A percentile compares a stretch with the other conserved stretches of the same genome.
Evolutionary conservation across 23 tunicate genomes (phyloP).

Genomic region (Botrylloides violaceus): DNA sequence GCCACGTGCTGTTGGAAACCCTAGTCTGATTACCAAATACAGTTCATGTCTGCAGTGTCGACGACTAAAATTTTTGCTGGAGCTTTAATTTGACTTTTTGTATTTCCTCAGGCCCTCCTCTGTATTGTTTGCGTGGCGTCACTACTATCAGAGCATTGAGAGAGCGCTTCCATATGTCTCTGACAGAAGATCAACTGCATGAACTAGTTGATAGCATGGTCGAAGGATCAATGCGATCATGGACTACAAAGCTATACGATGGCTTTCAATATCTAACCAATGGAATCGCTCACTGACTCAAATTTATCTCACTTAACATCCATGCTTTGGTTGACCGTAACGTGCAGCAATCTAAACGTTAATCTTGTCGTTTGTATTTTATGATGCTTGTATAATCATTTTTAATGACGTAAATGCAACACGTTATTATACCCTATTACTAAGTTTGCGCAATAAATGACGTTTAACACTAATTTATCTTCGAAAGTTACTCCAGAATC

Average conservation of each 20-base stretch:
- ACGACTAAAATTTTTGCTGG: too few relatives aligned
- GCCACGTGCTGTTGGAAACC: too few relatives aligned
- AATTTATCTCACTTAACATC: not conserved
- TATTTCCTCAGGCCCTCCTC: slow-evolving; percentile 63
- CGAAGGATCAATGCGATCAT: slow-evolving; percentile 90
- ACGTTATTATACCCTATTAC: not conserved
- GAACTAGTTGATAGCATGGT: slow-evolving; percentile 95
- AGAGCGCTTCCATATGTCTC: slow-evolving; percentile 90
- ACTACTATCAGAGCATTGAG: slow-evolving; percentile 77
- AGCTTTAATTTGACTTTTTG: too few relatives aligned
- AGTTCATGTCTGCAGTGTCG: too few relatives aligned
- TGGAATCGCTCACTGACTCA: slow-evolving; percentile 51
- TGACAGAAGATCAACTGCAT: slow-evolving; percentile 93
- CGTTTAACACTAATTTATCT: too few relatives aligned
- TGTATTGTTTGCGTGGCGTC: slow-evolving; percentile 78
- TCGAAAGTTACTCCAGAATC: too few relatives aligned
- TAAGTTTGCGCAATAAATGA: not conserved
- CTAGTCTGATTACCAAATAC: too few relatives aligned
- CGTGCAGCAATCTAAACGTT: not conserved
- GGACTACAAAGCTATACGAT: slow-evolving; percentile 99
- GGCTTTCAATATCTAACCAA: slow-evolving; percentile 95
- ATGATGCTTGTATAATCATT: not conserved
- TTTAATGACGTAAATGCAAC: not conserved
- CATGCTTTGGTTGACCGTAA: not conserved
- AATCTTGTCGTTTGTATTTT: not conserved